Evolutionary conservation across 2,113 vertebrate genomes (phyloP), one percentile per base, ranked within the genome.

Genomic region (Athene noctua): DNA sequence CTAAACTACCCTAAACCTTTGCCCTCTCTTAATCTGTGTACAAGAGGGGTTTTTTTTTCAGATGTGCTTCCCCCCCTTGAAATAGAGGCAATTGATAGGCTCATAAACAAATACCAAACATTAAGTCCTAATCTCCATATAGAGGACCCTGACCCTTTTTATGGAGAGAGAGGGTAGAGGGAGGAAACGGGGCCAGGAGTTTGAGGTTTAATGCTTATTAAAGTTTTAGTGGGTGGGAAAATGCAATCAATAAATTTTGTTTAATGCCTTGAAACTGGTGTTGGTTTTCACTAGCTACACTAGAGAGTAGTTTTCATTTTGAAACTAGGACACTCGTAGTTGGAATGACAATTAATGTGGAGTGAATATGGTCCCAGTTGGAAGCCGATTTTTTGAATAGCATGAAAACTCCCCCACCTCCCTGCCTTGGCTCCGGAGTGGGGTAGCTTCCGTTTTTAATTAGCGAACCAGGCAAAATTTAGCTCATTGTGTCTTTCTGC

Each of bases 271-370:
- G 21, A 92, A 96, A 84, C 86, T 74, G 93, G 90, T 96, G 94
- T 95, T 94, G 38, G 86, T 89, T 97, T 97, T 97, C 90, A 95
- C 75, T 91, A 73, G 91, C 92, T 91, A 62, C 62, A 88, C 80
- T 79, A 68, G 92, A 96, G 92, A 96, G 96, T 71, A 92, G 96
- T 96, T 97, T 96, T 96, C 97, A 94, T 95, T 98, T 98, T 98
- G 98, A 99, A 99, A 99, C 98, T 99, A 98, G 99, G 98, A 98
- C 98, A 98, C 98, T 98, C 98, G 98, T 98, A 98, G 98, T 98
- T 98, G 96, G 99, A 99, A 99, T 99, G 98, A 99, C 98, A 99
- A 99, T 99, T 98, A 99, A 98, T 97, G 96, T 85, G 97, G 95
- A 95, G 97, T 97, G 95, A 97, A 95, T 97, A 97, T 98, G 90